A percentile compares a stretch with the other conserved stretches of the same genome.
Evolutionary conservation across 2,888 invertebrate genomes (phyloP).

Genomic region (Melitaea athalia): DNA sequence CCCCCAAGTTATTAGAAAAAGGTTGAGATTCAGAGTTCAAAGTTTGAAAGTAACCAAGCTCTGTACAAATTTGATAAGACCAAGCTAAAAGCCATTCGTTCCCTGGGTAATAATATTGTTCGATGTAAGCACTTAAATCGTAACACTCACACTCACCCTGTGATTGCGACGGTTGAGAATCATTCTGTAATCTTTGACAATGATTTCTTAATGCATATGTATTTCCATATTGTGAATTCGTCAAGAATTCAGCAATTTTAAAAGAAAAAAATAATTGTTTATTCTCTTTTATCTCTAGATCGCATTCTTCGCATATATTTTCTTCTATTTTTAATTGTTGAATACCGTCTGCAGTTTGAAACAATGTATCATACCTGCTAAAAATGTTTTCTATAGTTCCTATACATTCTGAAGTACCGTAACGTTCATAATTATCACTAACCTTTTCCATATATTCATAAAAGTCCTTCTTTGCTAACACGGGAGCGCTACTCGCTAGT

Average conservation of each 20-base stretch:
- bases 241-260: conserved; percentile 56
- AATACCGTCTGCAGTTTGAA: conserved; percentile 58
- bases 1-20: conserved; percentile 76
- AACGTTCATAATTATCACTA: conserved; percentile 61
- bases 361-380: conserved; percentile 53
- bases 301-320: conserved; percentile 59
- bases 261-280: conserved; percentile 63
- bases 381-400: conserved; percentile 56
- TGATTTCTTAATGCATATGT: conserved; percentile 51
- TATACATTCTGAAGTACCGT: conserved; percentile 58
- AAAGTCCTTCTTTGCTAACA: conserved; percentile 68
- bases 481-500: conserved; percentile 70
- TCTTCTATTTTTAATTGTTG: conserved; percentile 59
- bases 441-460: conserved; percentile 70
- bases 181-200: conserved; percentile 49
- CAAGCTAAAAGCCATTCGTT: conserved; percentile 68
- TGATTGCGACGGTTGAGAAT: not conserved
- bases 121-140: conserved; percentile 59
- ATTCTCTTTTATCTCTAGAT: conserved; percentile 61
- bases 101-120: conserved; percentile 45
- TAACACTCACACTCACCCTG: conserved; percentile 51
- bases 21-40: conserved; percentile 81
- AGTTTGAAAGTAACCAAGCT: conserved; percentile 88
- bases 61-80: conserved; percentile 89
- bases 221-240: conserved; percentile 62